Evolutionary conservation across 2,113 vertebrate genomes (phyloP).

Genomic region (Grus americana): DNA sequence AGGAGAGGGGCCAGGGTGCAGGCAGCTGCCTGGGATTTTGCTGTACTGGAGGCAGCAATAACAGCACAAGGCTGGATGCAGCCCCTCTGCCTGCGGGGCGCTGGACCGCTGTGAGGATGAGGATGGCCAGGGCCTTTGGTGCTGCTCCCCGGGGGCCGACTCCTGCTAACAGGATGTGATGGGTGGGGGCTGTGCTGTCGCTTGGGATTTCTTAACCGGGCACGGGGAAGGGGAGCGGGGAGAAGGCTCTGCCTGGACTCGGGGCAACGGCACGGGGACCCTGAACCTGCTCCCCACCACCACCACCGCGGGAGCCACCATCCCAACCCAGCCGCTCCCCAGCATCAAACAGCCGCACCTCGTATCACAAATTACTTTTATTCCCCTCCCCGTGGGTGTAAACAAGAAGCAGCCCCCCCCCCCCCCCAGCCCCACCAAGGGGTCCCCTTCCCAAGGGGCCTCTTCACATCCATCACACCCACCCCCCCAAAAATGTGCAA

Average conservation of each 20-base stretch:
- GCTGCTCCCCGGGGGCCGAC: neutral
- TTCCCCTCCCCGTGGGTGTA: slow-evolving; percentile 27
- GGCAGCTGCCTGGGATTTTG: neutral
- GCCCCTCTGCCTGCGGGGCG: neutral
- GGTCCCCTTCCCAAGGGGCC: neutral
- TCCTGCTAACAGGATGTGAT: slow-evolving; percentile 24
- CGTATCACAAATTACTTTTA: slow-evolving; percentile 59
- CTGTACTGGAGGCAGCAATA: neutral
- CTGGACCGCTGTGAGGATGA: neutral
- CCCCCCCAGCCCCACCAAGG: neutral
- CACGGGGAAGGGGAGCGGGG: neutral
- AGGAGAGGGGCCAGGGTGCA: neutral
- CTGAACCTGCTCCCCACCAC: neutral
- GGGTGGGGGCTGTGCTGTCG: neutral
- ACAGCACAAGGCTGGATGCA: neutral
- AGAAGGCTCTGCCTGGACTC: neutral
- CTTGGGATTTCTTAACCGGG: neutral
- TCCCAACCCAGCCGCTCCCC: neutral
- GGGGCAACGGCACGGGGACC: fast-evolving
- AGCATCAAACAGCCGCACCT: neutral
- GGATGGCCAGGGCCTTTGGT: neutral
- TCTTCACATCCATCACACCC: neutral
- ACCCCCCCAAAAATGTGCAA: neutral
- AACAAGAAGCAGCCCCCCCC: slow-evolving; percentile 37
- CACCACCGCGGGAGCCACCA: neutral